Evolutionary conservation across 2,888 invertebrate genomes (phyloP).

Genomic region (Rhorus exstirpatorius): DNA sequence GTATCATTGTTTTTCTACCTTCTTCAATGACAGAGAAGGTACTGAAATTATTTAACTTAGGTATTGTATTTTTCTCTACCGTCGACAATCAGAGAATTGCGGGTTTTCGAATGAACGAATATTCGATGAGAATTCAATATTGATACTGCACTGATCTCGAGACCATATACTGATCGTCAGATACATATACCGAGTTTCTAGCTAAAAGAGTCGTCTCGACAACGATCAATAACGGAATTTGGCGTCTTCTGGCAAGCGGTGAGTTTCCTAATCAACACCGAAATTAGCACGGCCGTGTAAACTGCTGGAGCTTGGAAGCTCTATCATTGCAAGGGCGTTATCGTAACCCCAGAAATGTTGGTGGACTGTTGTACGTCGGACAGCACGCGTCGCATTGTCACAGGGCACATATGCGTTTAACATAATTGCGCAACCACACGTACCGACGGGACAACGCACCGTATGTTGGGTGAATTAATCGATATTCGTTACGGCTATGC

Average conservation of each 20-base stretch:
- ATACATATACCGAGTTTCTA: not conserved
- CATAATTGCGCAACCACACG: slow-evolving; percentile 44
- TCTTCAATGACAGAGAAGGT: too few relatives aligned
- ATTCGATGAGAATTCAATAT: too few relatives aligned
- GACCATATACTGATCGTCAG: not conserved
- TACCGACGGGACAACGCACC: slow-evolving; percentile 10
- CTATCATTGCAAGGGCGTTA: slow-evolving; percentile 19
- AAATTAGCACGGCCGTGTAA: slow-evolving; percentile 37
- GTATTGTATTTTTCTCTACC: too few relatives aligned
- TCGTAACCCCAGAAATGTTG: slow-evolving; percentile 8
- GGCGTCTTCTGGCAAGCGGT: not conserved
- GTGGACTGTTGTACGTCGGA: not conserved
- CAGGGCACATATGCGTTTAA: slow-evolving; percentile 41
- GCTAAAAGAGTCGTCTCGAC: not conserved
- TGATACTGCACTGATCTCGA: too few relatives aligned
- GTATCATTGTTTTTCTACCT: too few relatives aligned
- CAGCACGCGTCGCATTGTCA: slow-evolving; percentile 26
- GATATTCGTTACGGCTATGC: slow-evolving; percentile 33
- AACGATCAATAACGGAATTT: slow-evolving; percentile 16
- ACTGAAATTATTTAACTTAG: too few relatives aligned
- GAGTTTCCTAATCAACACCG: not conserved
- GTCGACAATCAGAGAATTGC: too few relatives aligned
- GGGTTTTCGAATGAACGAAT: too few relatives aligned
- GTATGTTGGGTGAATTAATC: slow-evolving; percentile 28
- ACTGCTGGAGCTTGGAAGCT: slow-evolving; percentile 2